A percentile compares a stretch with the other conserved stretches of the same genome.
Conservation (phyloP, 2,888 invertebrate genomes). For the Eilema sororculum region DNA sequence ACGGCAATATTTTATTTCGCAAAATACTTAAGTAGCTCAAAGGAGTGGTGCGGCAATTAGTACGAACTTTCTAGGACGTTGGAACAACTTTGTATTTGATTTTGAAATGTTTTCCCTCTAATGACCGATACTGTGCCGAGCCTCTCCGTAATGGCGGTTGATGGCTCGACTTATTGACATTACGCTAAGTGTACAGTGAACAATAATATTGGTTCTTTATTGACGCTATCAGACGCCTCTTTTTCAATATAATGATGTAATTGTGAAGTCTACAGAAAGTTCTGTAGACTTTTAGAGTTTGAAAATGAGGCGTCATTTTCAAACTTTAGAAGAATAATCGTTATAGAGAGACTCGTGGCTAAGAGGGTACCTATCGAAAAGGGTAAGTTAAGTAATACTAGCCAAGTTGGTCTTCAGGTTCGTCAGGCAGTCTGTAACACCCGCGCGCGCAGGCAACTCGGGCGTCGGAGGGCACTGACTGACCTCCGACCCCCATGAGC, state of each 20-base stretch:
- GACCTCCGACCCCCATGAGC: too few species aligned
- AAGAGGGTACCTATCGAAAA: too few species aligned
- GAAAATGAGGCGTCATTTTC: too few species aligned
- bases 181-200: constrained; percentile 46
- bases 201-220: constrained; percentile 65
- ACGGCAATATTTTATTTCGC: constrained; percentile 53
- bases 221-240: constrained; percentile 53
- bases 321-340: background rate
- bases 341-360: background rate
- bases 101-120: constrained; percentile 79
- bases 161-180: constrained; percentile 71
- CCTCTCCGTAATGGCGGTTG: constrained; percentile 68
- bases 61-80: constrained; percentile 66
- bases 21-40: constrained; percentile 61
- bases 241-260: constrained; percentile 48
- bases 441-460: too few species aligned
- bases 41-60: constrained; percentile 52
- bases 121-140: constrained; percentile 69
- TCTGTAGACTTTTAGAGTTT: background rate
- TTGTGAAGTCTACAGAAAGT: constrained; percentile 12
- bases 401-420: too few species aligned
- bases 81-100: constrained; percentile 75
- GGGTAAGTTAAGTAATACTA: too few species aligned
- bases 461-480: too few species aligned
- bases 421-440: too few species aligned